A percentile compares a stretch with the other conserved stretches of the same genome.
Conservation (phyloP, 2,113 vertebrate genomes). For the Corythornis vintsioides region DNA sequence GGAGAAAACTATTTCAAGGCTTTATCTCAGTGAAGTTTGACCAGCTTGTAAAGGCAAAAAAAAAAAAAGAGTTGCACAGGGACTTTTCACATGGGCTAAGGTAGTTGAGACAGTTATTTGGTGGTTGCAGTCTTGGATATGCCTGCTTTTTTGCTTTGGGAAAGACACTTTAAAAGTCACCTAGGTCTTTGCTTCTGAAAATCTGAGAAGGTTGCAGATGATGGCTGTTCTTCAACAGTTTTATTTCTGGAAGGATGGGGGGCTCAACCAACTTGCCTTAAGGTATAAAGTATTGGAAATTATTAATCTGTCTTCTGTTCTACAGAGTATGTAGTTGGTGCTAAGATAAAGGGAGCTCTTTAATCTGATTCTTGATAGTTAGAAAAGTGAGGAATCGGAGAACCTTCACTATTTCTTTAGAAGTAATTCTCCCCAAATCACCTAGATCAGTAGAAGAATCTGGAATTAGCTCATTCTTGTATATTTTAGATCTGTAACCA, state of each 20-base stretch:
- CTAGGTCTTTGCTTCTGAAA: not conserved
- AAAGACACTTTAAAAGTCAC: not conserved
- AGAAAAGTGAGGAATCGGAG: not conserved
- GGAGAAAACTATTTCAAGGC: not conserved
- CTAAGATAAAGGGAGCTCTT: not conserved
- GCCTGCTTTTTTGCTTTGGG: not conserved
- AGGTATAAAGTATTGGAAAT: not conserved
- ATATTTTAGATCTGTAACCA: not conserved
- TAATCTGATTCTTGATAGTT: not conserved
- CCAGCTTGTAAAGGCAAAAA: not conserved
- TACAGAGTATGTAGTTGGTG: not conserved
- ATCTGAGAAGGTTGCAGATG: not conserved
- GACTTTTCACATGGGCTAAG: not conserved
- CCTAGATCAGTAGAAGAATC: not conserved
- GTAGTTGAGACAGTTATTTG: not conserved
- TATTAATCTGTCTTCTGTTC: not conserved
- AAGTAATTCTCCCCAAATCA: not conserved
- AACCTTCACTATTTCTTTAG: not conserved
- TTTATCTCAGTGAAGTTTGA: not conserved
- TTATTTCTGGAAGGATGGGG: not conserved
- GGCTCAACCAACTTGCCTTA: not conserved
- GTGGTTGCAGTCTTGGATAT: not conserved
- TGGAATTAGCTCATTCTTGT: not conserved
- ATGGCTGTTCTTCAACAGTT: not conserved
- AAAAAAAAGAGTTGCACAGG: not conserved